Conservation (phyloP, 2,113 vertebrate species). For the Cinclus mexicanus region DNA sequence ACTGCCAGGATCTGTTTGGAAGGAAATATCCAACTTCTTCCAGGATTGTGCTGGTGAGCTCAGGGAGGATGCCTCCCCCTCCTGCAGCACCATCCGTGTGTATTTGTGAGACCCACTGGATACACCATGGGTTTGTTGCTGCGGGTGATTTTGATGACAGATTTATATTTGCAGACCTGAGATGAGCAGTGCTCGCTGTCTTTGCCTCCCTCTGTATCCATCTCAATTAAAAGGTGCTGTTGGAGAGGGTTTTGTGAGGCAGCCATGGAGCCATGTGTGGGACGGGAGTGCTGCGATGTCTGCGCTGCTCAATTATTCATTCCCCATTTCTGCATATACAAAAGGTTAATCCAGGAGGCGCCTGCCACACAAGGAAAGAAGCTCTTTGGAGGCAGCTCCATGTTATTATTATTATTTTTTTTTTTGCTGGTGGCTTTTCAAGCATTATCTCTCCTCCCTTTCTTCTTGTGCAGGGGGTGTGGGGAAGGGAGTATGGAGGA, state of each 20-base stretch:
- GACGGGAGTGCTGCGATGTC: not conserved
- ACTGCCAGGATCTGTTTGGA: not conserved
- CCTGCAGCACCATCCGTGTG: rapidly evolving
- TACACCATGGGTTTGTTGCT: rapidly evolving
- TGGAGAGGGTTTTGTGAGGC: not conserved
- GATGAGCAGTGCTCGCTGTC: not conserved
- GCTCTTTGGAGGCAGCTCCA: conserved; percentile 58
- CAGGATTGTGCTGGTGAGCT: not conserved
- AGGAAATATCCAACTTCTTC: not conserved
- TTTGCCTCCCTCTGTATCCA: not conserved
- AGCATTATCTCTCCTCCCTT: conserved; percentile 52
- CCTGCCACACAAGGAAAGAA: conserved; percentile 47
- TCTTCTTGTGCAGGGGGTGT: not conserved
- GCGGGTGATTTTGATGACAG: not conserved
- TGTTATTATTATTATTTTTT: not conserved
- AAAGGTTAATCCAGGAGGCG: conserved; percentile 63
- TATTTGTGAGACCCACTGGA: rapidly evolving
- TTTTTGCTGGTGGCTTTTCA: not conserved
- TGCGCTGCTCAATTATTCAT: conserved; percentile 55
- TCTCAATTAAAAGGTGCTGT: not conserved
- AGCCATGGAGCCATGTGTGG: not conserved
- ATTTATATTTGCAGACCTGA: rapidly evolving
- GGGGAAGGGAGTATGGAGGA: not conserved
- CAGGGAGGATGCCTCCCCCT: not conserved
- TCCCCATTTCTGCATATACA: conserved; percentile 45